These are phyloP conservation scores for Dysmachus trigonus DNA, from an alignment of 2,888 invertebrate species.

Conservation along the genomic window DNA sequence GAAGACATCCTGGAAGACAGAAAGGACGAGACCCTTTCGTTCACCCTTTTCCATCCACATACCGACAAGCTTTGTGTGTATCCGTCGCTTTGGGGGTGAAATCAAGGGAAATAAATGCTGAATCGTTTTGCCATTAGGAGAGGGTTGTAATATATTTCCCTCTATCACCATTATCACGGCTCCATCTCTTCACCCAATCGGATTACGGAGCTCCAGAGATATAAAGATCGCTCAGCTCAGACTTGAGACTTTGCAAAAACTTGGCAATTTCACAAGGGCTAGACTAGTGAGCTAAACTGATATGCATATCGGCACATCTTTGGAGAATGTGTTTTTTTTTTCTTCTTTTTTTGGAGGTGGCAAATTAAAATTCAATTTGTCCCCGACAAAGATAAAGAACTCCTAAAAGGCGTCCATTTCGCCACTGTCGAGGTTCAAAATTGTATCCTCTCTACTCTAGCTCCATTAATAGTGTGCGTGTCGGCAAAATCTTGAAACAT, in stretches of 20 bases:
- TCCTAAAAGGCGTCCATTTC: background rate
- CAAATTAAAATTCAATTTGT: slow-evolving; percentile 6
- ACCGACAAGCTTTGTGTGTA: background rate
- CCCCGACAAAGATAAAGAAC: background rate
- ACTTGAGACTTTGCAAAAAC: background rate
- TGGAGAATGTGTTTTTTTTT: background rate
- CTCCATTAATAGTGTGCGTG: slow-evolving; percentile 34
- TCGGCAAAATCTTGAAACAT: slow-evolving; percentile 1
- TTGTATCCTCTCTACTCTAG: background rate
- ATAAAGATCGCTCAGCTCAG: background rate
- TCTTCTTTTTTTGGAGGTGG: background rate
- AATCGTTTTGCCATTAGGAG: slow-evolving; percentile 39
- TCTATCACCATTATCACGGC: slow-evolving; percentile 13
- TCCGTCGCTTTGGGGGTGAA: slow-evolving; percentile 35
- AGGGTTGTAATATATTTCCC: slow-evolving; percentile 23
- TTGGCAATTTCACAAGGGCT: background rate
- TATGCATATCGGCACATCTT: background rate
- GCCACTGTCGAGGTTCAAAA: background rate
- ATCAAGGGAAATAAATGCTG: slow-evolving; percentile 42
- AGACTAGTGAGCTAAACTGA: background rate
- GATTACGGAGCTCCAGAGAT: slow-evolving; percentile 7
- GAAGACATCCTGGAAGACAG: slow-evolving; percentile 42
- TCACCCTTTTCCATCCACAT: slow-evolving; percentile 9
- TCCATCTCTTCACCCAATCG: slow-evolving; percentile 15
- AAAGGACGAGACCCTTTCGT: slow-evolving; percentile 27